Percentiles rank a stretch among this genome's conserved stretches.
These are phyloP conservation scores for Anguilla pacifica DNA, from an alignment of 2,797 vertebrate species.

Conservation along the genomic window DNA sequence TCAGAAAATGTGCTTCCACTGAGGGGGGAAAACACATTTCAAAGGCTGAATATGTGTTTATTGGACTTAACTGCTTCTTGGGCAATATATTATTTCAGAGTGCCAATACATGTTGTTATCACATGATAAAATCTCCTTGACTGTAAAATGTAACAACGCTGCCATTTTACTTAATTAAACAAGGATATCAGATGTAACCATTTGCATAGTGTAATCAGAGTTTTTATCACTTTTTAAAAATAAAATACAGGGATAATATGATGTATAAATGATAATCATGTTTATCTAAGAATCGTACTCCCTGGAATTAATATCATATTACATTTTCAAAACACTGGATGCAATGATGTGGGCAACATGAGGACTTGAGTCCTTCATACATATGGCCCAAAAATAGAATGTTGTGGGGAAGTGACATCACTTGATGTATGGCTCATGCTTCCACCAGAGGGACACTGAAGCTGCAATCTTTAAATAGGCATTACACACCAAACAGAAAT, in stretches of 20 bases:
- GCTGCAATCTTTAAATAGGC: conserved; percentile 41
- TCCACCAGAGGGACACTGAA: conserved; percentile 17
- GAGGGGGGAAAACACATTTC: background rate
- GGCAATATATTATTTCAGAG: background rate
- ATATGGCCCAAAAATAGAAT: background rate
- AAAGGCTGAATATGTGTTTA: background rate
- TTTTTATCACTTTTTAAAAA: background rate
- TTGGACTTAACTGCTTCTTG: background rate
- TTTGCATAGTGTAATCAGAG: background rate
- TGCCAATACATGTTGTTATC: background rate
- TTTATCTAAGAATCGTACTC: background rate
- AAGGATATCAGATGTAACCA: background rate
- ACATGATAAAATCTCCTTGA: background rate
- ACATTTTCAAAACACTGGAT: background rate
- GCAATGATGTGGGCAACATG: background rate
- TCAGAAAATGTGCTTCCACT: background rate
- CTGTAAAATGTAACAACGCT: background rate
- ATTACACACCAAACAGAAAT: conserved; percentile 22
- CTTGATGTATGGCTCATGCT: conserved; percentile 19
- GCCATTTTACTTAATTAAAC: background rate
- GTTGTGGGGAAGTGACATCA: conserved; percentile 35
- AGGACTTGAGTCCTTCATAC: background rate
- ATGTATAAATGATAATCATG: background rate
- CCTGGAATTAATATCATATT: background rate
- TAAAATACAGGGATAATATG: background rate